A percentile compares a stretch with the other conserved stretches of the same genome.
Evolutionary conservation across 23 tunicate species (phyloP).

Genomic region (Styela plicata): DNA sequence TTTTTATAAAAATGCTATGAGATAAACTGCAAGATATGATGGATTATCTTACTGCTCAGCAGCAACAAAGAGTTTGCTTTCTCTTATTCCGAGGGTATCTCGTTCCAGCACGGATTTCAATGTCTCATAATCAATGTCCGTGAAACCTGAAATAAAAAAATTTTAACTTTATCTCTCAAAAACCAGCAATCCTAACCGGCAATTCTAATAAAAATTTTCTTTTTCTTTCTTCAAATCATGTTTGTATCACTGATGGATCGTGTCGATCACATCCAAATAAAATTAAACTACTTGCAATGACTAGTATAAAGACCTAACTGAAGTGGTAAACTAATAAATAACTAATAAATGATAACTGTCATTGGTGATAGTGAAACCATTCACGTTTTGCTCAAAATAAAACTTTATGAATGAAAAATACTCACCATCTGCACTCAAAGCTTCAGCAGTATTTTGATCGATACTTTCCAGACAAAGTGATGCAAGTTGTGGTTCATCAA

Average conservation of each 20-base stretch:
- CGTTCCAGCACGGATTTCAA: constrained; percentile 70
- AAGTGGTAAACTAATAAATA: not conserved
- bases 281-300: too few relatives aligned
- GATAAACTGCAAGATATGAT: too few relatives aligned
- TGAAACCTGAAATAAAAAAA: constrained; percentile 51
- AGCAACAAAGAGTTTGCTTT: constrained; percentile 66
- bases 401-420: not conserved
- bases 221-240: too few relatives aligned
- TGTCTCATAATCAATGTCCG: constrained; percentile 87
- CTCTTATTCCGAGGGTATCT: constrained; percentile 83
- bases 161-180: too few relatives aligned
- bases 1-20: too few relatives aligned
- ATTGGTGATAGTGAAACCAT: not conserved
- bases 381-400: not conserved
- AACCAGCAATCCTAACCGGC: too few relatives aligned
- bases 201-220: too few relatives aligned
- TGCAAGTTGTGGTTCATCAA: constrained; percentile 97
- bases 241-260: too few relatives aligned
- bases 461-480: constrained; percentile 88
- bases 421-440: constrained; percentile 88
- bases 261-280: too few relatives aligned
- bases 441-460: constrained; percentile 88
- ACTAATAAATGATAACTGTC: not conserved
- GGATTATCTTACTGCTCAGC: constrained; percentile 64
- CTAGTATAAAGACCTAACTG: not conserved